These are phyloP conservation scores for Micronycteris hirsuta DNA, from an alignment of 2,113 vertebrate genomes.

Conservation along the genomic window DNA sequence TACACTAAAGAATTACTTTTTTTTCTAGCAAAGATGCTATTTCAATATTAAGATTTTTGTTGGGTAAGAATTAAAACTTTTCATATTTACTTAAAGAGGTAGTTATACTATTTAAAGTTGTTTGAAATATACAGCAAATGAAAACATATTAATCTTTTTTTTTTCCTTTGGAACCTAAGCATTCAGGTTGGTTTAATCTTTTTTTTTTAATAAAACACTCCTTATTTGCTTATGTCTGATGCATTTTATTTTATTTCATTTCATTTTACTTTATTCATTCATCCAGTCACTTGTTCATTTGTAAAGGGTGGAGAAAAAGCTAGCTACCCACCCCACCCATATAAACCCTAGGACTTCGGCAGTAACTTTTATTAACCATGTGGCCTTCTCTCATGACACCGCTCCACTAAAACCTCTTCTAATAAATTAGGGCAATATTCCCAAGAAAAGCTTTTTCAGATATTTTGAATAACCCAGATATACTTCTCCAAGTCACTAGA, in stretches of 20 bases:
- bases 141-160: not conserved
- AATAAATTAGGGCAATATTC: not conserved
- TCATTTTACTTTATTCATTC: not conserved
- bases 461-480: not conserved
- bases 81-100: not conserved
- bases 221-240: not conserved
- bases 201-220: not conserved
- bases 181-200: not conserved
- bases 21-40: not conserved
- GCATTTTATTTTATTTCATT: not conserved
- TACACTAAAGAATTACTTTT: not conserved
- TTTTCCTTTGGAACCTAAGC: not conserved
- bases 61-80: not conserved
- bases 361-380: not conserved
- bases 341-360: not conserved
- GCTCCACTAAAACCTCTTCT: not conserved
- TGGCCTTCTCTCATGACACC: not conserved
- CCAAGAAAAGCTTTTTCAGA: not conserved
- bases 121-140: not conserved
- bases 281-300: not conserved
- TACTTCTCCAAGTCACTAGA: not conserved
- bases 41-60: not conserved
- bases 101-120: not conserved
- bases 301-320: not conserved
- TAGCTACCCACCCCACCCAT: fast-evolving